These are phyloP conservation scores for Trichopoda pennipes DNA, from an alignment of 2,888 invertebrate genomes.

Conservation along the genomic window DNA sequence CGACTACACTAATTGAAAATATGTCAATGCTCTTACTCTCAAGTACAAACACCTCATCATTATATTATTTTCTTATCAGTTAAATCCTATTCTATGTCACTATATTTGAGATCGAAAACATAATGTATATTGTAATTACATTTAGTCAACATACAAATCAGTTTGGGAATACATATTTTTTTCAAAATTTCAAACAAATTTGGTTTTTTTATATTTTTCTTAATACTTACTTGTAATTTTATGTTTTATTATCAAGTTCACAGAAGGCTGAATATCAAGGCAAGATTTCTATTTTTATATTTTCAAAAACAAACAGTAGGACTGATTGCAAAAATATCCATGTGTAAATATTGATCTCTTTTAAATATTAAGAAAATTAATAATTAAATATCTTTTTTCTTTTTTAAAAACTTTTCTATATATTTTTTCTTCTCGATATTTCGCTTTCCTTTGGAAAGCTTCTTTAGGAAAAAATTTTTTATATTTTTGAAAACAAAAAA, in stretches of 20 bases:
- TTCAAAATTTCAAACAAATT: too few species aligned
- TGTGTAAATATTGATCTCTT: too few species aligned
- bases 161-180: background rate
- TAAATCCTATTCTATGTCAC: background rate
- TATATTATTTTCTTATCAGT: slow-evolving; percentile 21
- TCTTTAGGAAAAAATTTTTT: too few species aligned
- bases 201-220: background rate
- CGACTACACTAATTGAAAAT: background rate
- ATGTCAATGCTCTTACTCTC: background rate
- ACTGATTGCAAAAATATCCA: too few species aligned
- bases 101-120: slow-evolving; percentile 1
- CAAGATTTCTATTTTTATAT: too few species aligned
- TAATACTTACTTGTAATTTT: background rate
- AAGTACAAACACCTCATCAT: background rate
- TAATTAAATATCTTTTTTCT: too few species aligned
- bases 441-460: too few species aligned
- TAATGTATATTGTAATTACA: background rate
- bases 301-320: too few species aligned
- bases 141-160: background rate
- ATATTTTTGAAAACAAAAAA: too few species aligned
- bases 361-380: too few species aligned
- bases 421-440: too few species aligned
- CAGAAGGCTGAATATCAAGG: background rate
- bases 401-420: too few species aligned
- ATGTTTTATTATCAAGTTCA: background rate